Evolutionary conservation across 2,113 vertebrate species (phyloP).

Genomic region (Leptobrachium ailaonicum): DNA sequence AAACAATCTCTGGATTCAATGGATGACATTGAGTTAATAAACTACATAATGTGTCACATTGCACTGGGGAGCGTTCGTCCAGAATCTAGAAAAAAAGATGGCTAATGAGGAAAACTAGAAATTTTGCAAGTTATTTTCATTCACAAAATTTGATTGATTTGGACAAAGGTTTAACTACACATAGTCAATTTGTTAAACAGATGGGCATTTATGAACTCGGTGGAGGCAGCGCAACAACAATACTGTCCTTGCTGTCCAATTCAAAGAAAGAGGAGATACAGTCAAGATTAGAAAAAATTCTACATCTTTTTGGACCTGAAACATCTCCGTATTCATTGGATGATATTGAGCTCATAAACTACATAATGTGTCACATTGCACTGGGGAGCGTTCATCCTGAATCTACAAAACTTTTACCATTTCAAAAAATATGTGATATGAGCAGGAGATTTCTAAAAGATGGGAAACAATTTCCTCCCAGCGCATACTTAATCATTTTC

Average conservation of each 20-base stretch:
- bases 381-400: conserved; percentile 65
- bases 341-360: conserved; percentile 67
- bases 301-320: conserved; percentile 65
- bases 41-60: too few relatives aligned
- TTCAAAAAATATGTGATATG: conserved; percentile 63
- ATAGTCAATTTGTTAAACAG: conserved; percentile 54
- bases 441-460: conserved; percentile 62
- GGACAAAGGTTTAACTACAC: background rate
- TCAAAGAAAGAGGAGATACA: conserved; percentile 54
- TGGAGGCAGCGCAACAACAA: conserved; percentile 72
- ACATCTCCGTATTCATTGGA: conserved; percentile 53
- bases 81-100: too few relatives aligned
- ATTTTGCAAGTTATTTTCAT: conserved; percentile 69
- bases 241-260: conserved; percentile 68
- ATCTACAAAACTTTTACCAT: conserved; percentile 54
- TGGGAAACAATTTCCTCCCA: conserved; percentile 58
- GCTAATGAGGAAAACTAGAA: conserved; percentile 62
- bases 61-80: too few relatives aligned
- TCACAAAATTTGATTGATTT: background rate
- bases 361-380: conserved; percentile 58
- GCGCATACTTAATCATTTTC: conserved; percentile 70
- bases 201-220: conserved; percentile 71
- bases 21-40: too few relatives aligned
- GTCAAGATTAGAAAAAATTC: conserved; percentile 61
- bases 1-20: too few relatives aligned